Evolutionary conservation across 2,888 invertebrate species (phyloP), one percentile per base, ranked within the genome.

Genomic region (Synanthedon andrenaeformis): DNA sequence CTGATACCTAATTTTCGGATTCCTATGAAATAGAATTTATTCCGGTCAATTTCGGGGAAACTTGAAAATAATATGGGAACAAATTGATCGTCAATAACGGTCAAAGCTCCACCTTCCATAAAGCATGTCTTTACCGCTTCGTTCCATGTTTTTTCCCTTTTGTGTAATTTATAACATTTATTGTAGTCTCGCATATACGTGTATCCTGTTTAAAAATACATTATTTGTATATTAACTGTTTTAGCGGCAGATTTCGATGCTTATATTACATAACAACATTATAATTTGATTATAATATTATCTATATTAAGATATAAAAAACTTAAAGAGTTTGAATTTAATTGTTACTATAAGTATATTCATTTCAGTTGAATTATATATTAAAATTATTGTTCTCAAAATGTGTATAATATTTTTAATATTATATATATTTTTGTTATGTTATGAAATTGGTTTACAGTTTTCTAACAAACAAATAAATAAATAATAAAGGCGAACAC

Each of bases 111-210:
- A 0, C 67, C 67, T 58, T 67, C 67, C 62, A 64, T 62, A 45
- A 54, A 58, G 51, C 67, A 67, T 1, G 63, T 64, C 13, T 63
- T 58, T 58, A 62, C 54, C 1, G 67, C 63, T 13, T 60, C 59
- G 1, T 55, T 49, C 65, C 65, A 67, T 10, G 57, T 57, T 51
- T 54, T 59, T 8, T 17, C 17, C 2, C 56, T 54, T 11, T 58
- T 54, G 23, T 65, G 62, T 1, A 62, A 51, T 52, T 67, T 67
- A 51, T 63, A 64, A 54, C 67, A 67, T 55, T 64, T 65, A 10
- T 57, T 61, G 0, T 56, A 54, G n/a, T 57, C 54, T 52, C 60
- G 56, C 0, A 52, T 23, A 51, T 62, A 66, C 8, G 42, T 53
- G 48, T 69, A 69, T 3, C 55, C 69, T 69, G 58, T 5, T 55